Base-by-base conservation (phyloP, 2,888 invertebrate species). In the Nymphalis urticae region DNA sequence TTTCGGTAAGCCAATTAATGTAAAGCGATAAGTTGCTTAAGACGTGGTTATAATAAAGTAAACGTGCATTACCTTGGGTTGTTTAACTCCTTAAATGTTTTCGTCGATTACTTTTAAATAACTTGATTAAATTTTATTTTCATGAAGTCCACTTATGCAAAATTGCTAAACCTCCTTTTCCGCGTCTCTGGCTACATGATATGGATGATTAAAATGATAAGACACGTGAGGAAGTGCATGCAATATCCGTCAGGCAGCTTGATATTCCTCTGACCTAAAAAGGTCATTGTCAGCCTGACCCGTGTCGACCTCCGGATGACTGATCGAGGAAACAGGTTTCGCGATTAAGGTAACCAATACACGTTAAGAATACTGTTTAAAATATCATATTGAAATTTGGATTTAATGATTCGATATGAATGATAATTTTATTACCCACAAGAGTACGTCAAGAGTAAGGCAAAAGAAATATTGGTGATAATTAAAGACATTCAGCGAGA, bases 211-310 rank as follows among this genome's bases (percentile, higher is more conserved):
- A 32, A 58, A 58, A n/a, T 2, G 58, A 58, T 58, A 58, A 42
- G 58, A 19, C 42, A 58, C 58, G 42, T 19, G 51, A 51, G 51
- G 58, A 58, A 58, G 42, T 58, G 36, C 9, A 19, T 58, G 58
- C 58, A 58, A 24, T 27, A 27, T 58, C 36, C 58, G n/a, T 58
- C 58, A 42, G 19, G 58, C n/a, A 5, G n/a, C 17, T 27, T 54
- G 32, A 48, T 51, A 42, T 50, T 50, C 48, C 42, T 42, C 27
- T 56, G 42, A 64, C 64, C 64, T 56, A 64, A 54, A 65, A 62
- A 72, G 70, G 67, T 72, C 70, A 70, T 70, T 72, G 67, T 63
- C 70, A 48, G 59, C n/a, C 17, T 60, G 64, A 69, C 56, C 69
- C 48, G 47, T 17, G 64, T 47, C 59, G 65, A 68, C 67, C 70